Conservation (phyloP, 2,888 invertebrate genomes). For the Choreutis nemorana region DNA sequence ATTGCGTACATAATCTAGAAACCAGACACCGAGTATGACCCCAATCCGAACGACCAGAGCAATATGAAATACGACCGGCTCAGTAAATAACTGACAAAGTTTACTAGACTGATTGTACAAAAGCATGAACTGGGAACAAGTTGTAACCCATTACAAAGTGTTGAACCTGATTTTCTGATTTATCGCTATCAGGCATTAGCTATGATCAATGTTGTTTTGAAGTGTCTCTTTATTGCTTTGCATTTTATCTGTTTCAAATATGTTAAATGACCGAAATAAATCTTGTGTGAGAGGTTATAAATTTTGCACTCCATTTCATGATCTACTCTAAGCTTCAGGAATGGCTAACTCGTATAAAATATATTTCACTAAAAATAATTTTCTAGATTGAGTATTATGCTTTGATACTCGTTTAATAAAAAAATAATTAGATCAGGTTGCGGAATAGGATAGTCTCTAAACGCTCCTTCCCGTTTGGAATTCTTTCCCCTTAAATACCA, state of each 20-base stretch:
- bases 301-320: too few relatives aligned
- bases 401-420: too few relatives aligned
- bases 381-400: too few relatives aligned
- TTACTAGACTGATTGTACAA: slow-evolving; percentile 28
- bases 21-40: slow-evolving; percentile 30
- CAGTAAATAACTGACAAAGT: slow-evolving; percentile 39
- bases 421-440: too few relatives aligned
- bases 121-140: slow-evolving; percentile 34
- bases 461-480: too few relatives aligned
- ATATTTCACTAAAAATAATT: too few relatives aligned
- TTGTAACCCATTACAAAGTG: slow-evolving; percentile 54
- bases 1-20: slow-evolving; percentile 16
- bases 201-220: slow-evolving; percentile 44
- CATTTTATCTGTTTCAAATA: slow-evolving; percentile 19
- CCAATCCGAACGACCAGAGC: slow-evolving; percentile 33
- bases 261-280: too few relatives aligned
- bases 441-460: too few relatives aligned
- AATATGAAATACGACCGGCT: slow-evolving; percentile 32
- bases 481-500: too few relatives aligned
- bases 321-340: too few relatives aligned
- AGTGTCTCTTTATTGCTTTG: slow-evolving; percentile 35
- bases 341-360: too few relatives aligned
- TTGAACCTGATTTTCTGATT: slow-evolving; percentile 53
- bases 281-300: too few relatives aligned
- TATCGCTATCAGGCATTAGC: slow-evolving; percentile 41